Evolutionary conservation across 2,797 vertebrate genomes (phyloP).

Genomic region (Echiichthys vipera): DNA sequence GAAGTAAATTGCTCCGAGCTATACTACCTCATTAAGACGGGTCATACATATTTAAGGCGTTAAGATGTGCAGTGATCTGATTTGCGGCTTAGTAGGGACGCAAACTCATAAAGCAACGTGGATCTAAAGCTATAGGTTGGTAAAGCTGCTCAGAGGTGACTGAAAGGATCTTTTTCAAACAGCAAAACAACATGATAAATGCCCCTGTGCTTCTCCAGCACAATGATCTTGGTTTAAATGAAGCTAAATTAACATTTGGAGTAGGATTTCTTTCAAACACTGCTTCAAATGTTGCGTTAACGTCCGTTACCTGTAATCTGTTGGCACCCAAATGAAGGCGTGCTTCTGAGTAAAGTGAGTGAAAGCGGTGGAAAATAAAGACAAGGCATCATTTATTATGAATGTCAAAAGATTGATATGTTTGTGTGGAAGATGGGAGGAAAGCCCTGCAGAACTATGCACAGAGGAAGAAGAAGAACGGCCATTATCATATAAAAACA

Average conservation of each 20-base stretch:
- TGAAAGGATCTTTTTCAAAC: neutral
- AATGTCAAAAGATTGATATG: neutral
- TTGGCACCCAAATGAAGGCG: neutral
- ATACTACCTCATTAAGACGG: constrained; percentile 35
- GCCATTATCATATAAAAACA: constrained; percentile 52
- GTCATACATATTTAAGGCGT: constrained; percentile 58
- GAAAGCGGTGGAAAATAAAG: neutral
- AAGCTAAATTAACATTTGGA: neutral
- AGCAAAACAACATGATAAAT: neutral
- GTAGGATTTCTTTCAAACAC: neutral
- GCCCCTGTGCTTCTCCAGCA: neutral
- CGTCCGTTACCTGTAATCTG: neutral
- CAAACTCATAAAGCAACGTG: neutral
- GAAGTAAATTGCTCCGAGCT: constrained; percentile 27
- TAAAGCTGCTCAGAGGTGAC: neutral
- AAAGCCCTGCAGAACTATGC: neutral
- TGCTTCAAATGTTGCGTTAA: neutral
- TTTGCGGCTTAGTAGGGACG: constrained; percentile 19
- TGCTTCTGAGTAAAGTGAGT: neutral
- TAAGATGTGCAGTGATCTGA: constrained; percentile 49
- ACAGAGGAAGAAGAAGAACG: constrained; percentile 30
- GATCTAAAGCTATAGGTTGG: neutral
- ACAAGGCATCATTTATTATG: neutral
- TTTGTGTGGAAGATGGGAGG: neutral
- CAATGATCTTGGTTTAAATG: neutral